A percentile compares a stretch with the other conserved stretches of the same genome.
These are phyloP conservation scores for Timema podura DNA, from an alignment of 2,888 invertebrate genomes.

Conservation along the genomic window DNA sequence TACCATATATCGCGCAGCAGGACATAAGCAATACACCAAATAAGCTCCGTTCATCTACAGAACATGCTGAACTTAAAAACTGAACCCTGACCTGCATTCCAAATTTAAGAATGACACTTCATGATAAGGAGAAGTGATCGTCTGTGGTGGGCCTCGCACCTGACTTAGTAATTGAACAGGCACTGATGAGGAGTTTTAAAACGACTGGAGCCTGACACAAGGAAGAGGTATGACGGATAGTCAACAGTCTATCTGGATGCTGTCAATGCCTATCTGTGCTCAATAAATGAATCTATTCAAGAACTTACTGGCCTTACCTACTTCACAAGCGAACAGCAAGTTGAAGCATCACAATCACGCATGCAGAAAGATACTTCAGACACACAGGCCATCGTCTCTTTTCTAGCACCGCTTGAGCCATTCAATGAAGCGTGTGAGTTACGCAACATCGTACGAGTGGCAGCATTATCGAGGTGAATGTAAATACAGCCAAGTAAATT, in stretches of 20 bases:
- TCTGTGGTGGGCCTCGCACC: neutral
- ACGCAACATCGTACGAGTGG: neutral
- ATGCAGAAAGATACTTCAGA: slow-evolving; percentile 4
- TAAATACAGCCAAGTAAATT: neutral
- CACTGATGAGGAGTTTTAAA: slow-evolving; percentile 6
- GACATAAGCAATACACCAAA: neutral
- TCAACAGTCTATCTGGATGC: neutral
- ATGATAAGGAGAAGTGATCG: slow-evolving; percentile 8
- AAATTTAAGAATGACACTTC: slow-evolving; percentile 9
- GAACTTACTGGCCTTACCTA: neutral
- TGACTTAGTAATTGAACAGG: slow-evolving; percentile 8
- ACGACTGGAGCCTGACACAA: neutral
- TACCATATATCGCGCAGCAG: neutral
- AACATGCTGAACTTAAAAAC: neutral
- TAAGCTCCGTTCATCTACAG: slow-evolving; percentile 2
- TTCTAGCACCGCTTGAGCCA: neutral
- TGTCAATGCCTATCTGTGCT: slow-evolving; percentile 4
- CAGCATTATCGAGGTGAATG: neutral
- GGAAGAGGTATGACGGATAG: slow-evolving; percentile 9
- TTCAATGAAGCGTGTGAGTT: neutral
- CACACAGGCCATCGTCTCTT: neutral
- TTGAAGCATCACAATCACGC: neutral
- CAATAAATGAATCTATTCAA: slow-evolving; percentile 4
- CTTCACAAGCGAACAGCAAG: neutral
- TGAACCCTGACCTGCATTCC: neutral